These are phyloP conservation scores for Forbesichthys agassizii DNA, from an alignment of 2,113 vertebrate genomes.

Conservation along the genomic window DNA sequence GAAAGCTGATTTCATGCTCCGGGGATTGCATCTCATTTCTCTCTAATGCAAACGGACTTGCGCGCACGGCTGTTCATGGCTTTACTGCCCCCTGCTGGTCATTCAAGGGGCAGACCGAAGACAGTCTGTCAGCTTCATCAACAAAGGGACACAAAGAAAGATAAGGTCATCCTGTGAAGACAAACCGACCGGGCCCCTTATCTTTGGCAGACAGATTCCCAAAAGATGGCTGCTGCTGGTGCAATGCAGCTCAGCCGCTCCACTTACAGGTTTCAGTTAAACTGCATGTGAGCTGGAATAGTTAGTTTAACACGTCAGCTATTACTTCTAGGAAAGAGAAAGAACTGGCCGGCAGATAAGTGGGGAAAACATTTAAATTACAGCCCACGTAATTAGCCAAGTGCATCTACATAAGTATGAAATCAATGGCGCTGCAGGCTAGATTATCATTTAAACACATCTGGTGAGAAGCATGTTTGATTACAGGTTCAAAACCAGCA, in stretches of 20 bases:
- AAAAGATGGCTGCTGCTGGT: not conserved
- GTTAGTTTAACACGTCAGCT: no score
- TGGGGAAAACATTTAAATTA: conserved; percentile 19
- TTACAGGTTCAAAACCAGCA: no score
- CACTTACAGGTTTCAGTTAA: not conserved
- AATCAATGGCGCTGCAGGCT: no score
- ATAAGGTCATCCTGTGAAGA: conserved; percentile 12
- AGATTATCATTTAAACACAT: no score
- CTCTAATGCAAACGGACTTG: conserved; percentile 5
- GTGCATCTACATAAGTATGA: not conserved
- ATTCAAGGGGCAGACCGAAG: not conserved
- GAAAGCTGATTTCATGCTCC: conserved; percentile 73
- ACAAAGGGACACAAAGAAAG: conserved; percentile 20
- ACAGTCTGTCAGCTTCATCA: conserved; percentile 4
- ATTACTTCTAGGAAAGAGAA: not conserved
- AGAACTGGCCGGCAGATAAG: not conserved
- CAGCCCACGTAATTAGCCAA: conserved; percentile 19
- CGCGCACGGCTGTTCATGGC: conserved; percentile 21
- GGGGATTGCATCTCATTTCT: conserved; percentile 71
- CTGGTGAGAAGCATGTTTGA: no score
- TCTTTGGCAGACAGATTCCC: not conserved
- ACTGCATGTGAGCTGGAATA: conserved; percentile 1
- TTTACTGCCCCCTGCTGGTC: conserved; percentile 71
- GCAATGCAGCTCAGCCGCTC: not conserved
- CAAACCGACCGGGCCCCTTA: conserved; percentile 17